phyloP scores from a whole-genome alignment of 1,140 invertebrate species.

The Procambarus clarkii region DNA sequence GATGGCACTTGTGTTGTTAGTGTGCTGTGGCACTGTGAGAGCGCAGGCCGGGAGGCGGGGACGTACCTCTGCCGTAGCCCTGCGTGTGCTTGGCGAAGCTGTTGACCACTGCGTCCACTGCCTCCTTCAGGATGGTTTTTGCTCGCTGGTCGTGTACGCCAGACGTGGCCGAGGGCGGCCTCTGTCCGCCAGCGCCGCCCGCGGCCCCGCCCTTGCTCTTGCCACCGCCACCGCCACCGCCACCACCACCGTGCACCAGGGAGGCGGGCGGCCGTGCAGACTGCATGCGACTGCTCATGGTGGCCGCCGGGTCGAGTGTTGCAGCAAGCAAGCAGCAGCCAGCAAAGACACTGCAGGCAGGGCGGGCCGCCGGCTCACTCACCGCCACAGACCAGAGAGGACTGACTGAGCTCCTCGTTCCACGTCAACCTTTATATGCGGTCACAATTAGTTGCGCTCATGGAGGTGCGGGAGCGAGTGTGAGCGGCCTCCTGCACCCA shows the following conservation, averaged over 20 bases:
- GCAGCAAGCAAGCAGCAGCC: slow-evolving; percentile 57
- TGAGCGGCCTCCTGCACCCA: slow-evolving; percentile 51
- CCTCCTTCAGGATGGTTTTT: slow-evolving; percentile 85
- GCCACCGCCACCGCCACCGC: slow-evolving; percentile 59
- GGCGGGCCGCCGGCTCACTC: slow-evolving; percentile 49
- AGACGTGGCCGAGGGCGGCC: slow-evolving; percentile 69
- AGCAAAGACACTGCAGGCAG: slow-evolving; percentile 46
- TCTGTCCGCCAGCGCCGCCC: slow-evolving; percentile 48
- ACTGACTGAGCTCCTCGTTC: slow-evolving; percentile 55
- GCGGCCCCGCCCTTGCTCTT: slow-evolving; percentile 47
- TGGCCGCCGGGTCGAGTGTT: slow-evolving; percentile 18
- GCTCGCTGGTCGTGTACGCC: slow-evolving; percentile 79
- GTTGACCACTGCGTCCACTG: slow-evolving; percentile 86
- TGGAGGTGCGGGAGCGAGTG: slow-evolving; percentile 39
- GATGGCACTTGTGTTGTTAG: too few species aligned
- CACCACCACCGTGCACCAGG: slow-evolving; percentile 70
- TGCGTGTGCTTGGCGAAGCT: slow-evolving; percentile 87
- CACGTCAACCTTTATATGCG: slow-evolving; percentile 52
- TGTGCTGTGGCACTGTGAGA: neutral
- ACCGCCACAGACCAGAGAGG: slow-evolving; percentile 57
- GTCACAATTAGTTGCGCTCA: slow-evolving; percentile 58
- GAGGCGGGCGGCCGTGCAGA: slow-evolving; percentile 64
- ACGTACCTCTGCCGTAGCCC: slow-evolving; percentile 85
- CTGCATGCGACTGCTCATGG: slow-evolving; percentile 70
- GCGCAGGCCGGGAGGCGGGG: neutral